Evolutionary conservation across 1,140 invertebrate species (phyloP).

Genomic region (Eupristina koningsbergeri): DNA sequence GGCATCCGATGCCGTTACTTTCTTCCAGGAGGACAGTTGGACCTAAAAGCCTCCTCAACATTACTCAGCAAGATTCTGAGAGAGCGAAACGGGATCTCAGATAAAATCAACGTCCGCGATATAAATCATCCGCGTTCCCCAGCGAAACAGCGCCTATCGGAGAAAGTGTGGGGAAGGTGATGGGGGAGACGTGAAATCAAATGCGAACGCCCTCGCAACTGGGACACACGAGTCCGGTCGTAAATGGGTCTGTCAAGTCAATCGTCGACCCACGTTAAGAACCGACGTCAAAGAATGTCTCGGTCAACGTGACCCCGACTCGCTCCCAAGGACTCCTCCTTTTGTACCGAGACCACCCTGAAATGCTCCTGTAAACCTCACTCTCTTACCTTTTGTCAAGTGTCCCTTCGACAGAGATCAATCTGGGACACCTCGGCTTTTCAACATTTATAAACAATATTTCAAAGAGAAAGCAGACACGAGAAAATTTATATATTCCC

Average conservation of each 20-base stretch:
- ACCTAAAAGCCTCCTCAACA: not conserved
- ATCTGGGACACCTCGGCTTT: not conserved
- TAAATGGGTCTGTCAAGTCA: slow-evolving; percentile 63
- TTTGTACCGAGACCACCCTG: not conserved
- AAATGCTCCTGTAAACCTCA: not conserved
- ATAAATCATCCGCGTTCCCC: slow-evolving; percentile 44
- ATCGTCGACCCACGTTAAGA: slow-evolving; percentile 65
- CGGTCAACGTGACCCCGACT: too few species aligned
- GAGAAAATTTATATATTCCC: not conserved
- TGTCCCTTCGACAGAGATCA: not conserved
- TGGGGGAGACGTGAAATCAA: slow-evolving; percentile 49
- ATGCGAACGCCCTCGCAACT: slow-evolving; percentile 62
- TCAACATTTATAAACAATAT: not conserved
- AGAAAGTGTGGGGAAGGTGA: slow-evolving; percentile 48
- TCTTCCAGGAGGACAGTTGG: too few species aligned
- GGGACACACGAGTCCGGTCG: slow-evolving; percentile 53
- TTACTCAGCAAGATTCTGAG: slow-evolving; percentile 20
- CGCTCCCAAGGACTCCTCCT: not conserved
- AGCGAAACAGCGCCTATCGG: slow-evolving; percentile 5
- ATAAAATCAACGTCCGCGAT: not conserved
- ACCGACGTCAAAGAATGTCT: slow-evolving; percentile 37
- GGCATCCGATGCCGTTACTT: not conserved
- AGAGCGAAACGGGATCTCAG: not conserved
- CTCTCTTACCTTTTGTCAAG: too few species aligned
- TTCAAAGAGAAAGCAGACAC: not conserved